Evolutionary conservation across 2,888 invertebrate species (phyloP).

Genomic region (Eupithecia insigniata): DNA sequence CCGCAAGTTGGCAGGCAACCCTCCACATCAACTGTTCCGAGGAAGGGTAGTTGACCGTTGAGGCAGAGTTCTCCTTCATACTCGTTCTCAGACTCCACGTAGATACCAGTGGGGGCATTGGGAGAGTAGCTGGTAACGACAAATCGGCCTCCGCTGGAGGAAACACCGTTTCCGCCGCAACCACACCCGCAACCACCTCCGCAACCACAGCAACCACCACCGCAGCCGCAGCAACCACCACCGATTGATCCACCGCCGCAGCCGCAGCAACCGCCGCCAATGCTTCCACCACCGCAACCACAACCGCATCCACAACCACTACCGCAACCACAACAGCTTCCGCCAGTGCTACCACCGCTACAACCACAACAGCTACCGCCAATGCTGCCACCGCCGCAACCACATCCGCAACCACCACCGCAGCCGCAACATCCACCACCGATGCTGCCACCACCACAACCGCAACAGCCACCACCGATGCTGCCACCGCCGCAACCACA

Average conservation of each 20-base stretch:
- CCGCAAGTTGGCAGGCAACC: slow-evolving; percentile 57
- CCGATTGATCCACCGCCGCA: slow-evolving; percentile 35
- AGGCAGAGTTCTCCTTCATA: slow-evolving; percentile 54
- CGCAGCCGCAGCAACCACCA: slow-evolving; percentile 27
- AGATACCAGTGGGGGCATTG: slow-evolving; percentile 48
- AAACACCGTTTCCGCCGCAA: slow-evolving; percentile 39
- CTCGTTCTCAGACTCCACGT: slow-evolving; percentile 54
- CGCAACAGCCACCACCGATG: background rate
- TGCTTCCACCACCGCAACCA: slow-evolving; percentile 25
- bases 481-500: slow-evolving; percentile 7
- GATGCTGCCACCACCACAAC: slow-evolving; percentile 37
- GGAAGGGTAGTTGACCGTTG: slow-evolving; percentile 58
- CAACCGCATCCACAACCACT: slow-evolving; percentile 16
- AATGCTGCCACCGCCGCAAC: background rate
- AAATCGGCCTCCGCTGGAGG: slow-evolving; percentile 46
- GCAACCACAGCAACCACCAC: slow-evolving; percentile 25
- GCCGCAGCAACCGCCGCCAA: slow-evolving; percentile 1
- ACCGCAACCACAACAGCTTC: slow-evolving; percentile 16
- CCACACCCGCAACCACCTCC: slow-evolving; percentile 3
- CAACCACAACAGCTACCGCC: background rate
- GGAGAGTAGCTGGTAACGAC: slow-evolving; percentile 45
- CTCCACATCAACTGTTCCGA: slow-evolving; percentile 55
- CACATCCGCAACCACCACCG: slow-evolving; percentile 22
- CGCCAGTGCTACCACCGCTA: slow-evolving; percentile 4
- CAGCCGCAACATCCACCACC: slow-evolving; percentile 52